Base-by-base conservation (phyloP, 2,797 vertebrate genomes). In the Fistularia tabacaria region DNA sequence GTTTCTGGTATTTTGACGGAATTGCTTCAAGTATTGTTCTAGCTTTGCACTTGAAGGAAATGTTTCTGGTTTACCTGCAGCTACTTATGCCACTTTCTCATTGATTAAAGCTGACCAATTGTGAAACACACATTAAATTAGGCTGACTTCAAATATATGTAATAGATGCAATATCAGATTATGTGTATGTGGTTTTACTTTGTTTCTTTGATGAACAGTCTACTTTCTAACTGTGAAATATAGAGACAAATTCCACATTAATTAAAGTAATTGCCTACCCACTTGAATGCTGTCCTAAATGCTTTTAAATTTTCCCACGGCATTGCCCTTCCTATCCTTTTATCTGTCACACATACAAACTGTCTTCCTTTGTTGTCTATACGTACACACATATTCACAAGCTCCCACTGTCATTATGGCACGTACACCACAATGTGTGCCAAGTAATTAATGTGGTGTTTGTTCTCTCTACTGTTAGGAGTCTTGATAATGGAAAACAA, bases 371-470 rank as follows among this genome's bases (percentile, higher is more conserved):
- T 82, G 64, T 80, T 63, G 66, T 49, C 54, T 44, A 56, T 46
- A 76, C 59, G 56, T 51, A 48, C 52, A 46, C 61, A 64, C 57
- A 71, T 56, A 71, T 57, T 70, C 57, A 64, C 59, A 36, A 38
- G 57, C 62, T 46, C 66, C 38, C 40, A 2, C 40, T 67, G 59
- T 77, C 71, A 46, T 61, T 69, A 78, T 51, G 70, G 59, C 78
- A 73, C 66, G 48, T 68, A 74, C 46, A 6, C 58, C 54, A 15
- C 61, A 49, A 51, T 69, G 69, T 44, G 76, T 77, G 85, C 83
- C 82, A 87, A 85, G 77, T 74, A 76, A 87, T 87, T 87, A 87
- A 76, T 66, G 53, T 85, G 85, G 81, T 80, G 75, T 81, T 82
- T 78, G 73, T 62, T 78, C 76, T 76, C 52, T 10, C 72, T 79